phyloP scores from a whole-genome alignment of 2,888 invertebrate genomes.

The Nymphalis c-album region DNA sequence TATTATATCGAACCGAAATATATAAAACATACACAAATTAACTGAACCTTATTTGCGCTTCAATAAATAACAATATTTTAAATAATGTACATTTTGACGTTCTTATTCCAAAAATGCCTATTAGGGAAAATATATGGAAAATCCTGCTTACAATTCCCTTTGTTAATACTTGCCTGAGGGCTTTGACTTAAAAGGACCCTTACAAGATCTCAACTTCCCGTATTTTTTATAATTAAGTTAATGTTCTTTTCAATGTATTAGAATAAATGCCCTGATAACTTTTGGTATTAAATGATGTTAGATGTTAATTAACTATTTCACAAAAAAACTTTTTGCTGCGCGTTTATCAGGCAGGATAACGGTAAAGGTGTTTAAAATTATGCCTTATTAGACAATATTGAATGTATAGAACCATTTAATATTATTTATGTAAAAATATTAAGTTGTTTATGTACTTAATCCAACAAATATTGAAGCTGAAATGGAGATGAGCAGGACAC shows the following conservation, averaged over 20 bases:
- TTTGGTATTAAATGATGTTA: background rate
- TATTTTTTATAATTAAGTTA: slow-evolving; percentile 7
- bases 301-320: background rate
- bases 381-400: no score
- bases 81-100: slow-evolving; percentile 2
- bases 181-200: slow-evolving; percentile 16
- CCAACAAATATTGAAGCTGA: no score
- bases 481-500: no score
- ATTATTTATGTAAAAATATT: no score
- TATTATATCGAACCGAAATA: no score
- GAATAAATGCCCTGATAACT: background rate
- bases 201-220: slow-evolving; percentile 12
- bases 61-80: background rate
- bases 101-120: slow-evolving; percentile 1
- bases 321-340: no score
- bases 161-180: slow-evolving; percentile 17
- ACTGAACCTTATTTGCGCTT: background rate
- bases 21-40: background rate
- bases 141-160: slow-evolving; percentile 16
- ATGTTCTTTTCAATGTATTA: background rate
- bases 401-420: no score
- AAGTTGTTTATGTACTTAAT: no score
- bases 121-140: slow-evolving; percentile 7
- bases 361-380: no score
- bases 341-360: no score